Evolutionary conservation across 2,797 vertebrate species (phyloP), one percentile per base, ranked within the genome.

Genomic region (Enteromius mattozi): DNA sequence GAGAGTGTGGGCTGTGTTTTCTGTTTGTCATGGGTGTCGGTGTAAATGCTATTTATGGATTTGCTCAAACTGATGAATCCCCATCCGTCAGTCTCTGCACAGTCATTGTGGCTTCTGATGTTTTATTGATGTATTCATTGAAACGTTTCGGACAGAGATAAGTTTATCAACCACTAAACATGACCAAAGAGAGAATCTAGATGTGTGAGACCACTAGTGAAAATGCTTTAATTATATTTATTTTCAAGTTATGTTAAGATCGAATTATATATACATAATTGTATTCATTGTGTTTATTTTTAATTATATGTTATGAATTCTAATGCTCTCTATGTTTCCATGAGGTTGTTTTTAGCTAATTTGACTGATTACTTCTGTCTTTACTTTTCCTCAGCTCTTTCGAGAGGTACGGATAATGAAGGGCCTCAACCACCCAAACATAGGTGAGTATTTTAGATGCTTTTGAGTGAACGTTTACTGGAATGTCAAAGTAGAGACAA

Each of bases 391-490:
- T 82, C 90, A 98, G 97, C 96, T 98, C 85, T 97, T 97, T 94
- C 95, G 97, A 87, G 97, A 98, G 92, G 97, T 98, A 80, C 96
- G 97, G 77, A 97, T 98, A 90, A 98, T 98, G 97, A 98, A 98
- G 92, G 96, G 96, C 82, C 93, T 98, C 61, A 97, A 98, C 93
- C 97, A 98, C 90, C 97, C 97, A 56, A 98, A 98, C 91, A 98
- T 98, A 27, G 97, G 97, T 98, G 93, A 97, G 96, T 76, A 71
- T 54, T 30, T 30, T 24, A 51, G 4, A 37, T 81, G 21, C 33
- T 81, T 66, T 37, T 66, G 1, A 78, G 35, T 13, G 37, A 24
- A 71, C 1, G 13, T 16, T 24, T 27, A 5, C 19, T 68, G 16
- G 0, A 30, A 63, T 16, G 61, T 30, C 14, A 16, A 3, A 33